phyloP scores from a whole-genome alignment of 2,888 invertebrate genomes.

The Drosophila infuscata region DNA sequence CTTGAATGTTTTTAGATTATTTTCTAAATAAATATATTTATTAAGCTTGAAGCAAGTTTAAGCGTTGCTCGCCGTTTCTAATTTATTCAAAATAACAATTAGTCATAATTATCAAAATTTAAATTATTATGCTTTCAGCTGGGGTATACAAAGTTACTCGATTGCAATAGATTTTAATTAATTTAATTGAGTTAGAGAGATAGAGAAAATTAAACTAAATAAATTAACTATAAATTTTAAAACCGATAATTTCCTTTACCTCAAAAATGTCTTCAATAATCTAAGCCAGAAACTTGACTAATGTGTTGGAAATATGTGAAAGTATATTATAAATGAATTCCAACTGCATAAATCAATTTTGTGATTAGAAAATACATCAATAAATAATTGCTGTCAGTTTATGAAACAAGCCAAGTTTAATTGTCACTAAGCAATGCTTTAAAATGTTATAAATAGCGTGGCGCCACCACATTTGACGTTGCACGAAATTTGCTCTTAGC shows the following conservation, averaged over 20 bases:
- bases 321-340: not conserved
- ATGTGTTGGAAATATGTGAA: not conserved
- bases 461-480: conserved; percentile 8
- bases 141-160: not conserved
- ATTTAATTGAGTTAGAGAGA: not conserved
- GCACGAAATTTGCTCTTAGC: conserved; percentile 54
- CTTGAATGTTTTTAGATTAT: not conserved
- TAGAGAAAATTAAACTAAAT: too few relatives aligned
- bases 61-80: not conserved
- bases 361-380: not conserved
- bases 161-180: not conserved
- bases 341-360: not conserved
- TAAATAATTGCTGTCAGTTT: not conserved
- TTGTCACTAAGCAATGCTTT: not conserved
- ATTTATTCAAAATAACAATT: not conserved
- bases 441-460: not conserved
- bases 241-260: not conserved
- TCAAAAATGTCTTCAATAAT: not conserved
- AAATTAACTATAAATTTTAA: not conserved
- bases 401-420: not conserved
- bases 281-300: not conserved
- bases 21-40: not conserved
- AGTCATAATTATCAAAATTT: not conserved
- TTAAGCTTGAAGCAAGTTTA: not conserved
- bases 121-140: not conserved